Base-by-base conservation (phyloP, 2,113 vertebrate species). In the Cromileptes altivelis region DNA sequence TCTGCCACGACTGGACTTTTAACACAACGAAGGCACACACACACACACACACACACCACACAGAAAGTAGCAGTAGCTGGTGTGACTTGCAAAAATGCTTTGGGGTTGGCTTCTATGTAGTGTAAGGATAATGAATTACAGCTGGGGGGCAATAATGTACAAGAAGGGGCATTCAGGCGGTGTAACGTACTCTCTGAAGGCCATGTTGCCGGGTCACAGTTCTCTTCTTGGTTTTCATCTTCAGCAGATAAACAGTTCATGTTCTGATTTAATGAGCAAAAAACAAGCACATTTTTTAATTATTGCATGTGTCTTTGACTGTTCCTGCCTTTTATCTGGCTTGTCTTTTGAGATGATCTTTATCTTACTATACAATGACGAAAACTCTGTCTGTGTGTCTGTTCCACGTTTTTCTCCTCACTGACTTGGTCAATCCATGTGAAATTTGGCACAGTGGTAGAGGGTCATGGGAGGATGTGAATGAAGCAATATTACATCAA, bases 1-100 rank as follows among this genome's bases (percentile, higher is more conserved):
- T 80, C 82, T 58, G 71, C 74, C 75, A 77, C 15, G 17, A 72
- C 63, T 61, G 53, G 67, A 68, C 85, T 88, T 53, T 72, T 53
- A 81, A 76, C 70, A 77, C 65, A 69, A 53, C 57, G 63, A 56
- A 55, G 19, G 63, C 56, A 47, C 55, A 56, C 25, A 1, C 0
- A 79, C 33, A 21, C n/a, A 53, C 13, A 53, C 5, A 52, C 60
- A 56, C 27, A 30, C 27, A 30, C 3, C 25, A 21, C n/a, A 53
- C 13, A 53, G 33, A 37, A 37, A 37, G 33, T 37, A 37, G 40
- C 60, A 64, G 64, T 3, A 49, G 75, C 33, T 83, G 67, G 57
- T 61, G 77, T 70, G 53, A 79, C 40, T 70, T 27, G 47, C 9
- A 47, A 45, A 78, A 19, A n/a, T 23, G 6, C 9, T 13, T 53